Conservation (phyloP, 2,113 vertebrate species). For the Brachyistius frenatus region DNA sequence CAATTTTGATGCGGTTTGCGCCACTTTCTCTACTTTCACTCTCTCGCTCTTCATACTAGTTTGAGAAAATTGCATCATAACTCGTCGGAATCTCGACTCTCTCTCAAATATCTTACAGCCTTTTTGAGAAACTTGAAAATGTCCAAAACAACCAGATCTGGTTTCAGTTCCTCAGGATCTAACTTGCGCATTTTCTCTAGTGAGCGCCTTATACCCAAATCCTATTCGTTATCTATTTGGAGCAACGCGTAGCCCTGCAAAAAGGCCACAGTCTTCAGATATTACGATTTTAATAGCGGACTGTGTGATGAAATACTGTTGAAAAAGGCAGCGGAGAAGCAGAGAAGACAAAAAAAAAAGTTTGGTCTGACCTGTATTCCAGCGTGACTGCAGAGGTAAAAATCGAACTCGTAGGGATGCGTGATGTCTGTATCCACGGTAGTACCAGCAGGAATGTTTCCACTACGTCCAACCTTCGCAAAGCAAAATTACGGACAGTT, state of each 20-base stretch:
- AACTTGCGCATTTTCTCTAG: not conserved
- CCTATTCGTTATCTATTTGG: not conserved
- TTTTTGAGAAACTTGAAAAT: no score
- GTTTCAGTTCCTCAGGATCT: no score
- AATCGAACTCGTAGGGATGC: slow-evolving; percentile 98
- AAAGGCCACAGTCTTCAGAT: not conserved
- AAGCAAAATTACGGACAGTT: slow-evolving; percentile 10
- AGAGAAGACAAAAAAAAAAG: not conserved
- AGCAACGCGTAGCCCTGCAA: not conserved
- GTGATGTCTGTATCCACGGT: slow-evolving; percentile 99
- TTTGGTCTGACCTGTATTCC: slow-evolving; percentile 94
- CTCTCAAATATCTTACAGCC: no score
- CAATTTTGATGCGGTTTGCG: no score
- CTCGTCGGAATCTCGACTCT: no score
- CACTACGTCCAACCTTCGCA: slow-evolving; percentile 94
- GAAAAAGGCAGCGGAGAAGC: not conserved
- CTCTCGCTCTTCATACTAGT: no score
- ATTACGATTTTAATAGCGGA: not conserved
- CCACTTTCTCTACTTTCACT: no score
- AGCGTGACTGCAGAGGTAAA: slow-evolving; percentile 99
- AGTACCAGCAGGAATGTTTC: slow-evolving; percentile 98
- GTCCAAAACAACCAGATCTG: no score
- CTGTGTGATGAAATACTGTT: not conserved
- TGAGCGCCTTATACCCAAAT: not conserved
- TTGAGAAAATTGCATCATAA: no score